phyloP scores from a whole-genome alignment of 2,797 vertebrate genomes.

The Erpetoichthys calabaricus region DNA sequence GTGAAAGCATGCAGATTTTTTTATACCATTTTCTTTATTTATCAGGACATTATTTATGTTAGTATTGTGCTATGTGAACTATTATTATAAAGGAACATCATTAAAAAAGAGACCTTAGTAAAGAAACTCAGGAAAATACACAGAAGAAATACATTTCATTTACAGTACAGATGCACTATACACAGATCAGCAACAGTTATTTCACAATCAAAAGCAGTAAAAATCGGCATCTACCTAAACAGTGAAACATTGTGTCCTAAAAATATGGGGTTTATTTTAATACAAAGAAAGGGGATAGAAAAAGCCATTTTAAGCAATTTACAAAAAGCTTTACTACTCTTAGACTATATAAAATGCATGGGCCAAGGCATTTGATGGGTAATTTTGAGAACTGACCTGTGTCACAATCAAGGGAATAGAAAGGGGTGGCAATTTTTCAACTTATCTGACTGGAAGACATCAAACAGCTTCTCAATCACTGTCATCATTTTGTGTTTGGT shows the following conservation, averaged over 20 bases:
- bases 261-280: constrained; percentile 38
- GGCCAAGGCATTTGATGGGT: neutral
- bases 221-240: constrained; percentile 54
- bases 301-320: constrained; percentile 28
- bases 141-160: constrained; percentile 66
- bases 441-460: too few relatives aligned
- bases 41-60: constrained; percentile 55
- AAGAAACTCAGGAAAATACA: constrained; percentile 61
- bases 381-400: neutral
- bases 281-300: constrained; percentile 34
- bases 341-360: neutral
- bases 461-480: too few relatives aligned
- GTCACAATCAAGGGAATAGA: too few relatives aligned
- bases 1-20: constrained; percentile 66
- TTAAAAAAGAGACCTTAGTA: constrained; percentile 46
- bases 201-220: constrained; percentile 59
- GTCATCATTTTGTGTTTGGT: too few relatives aligned
- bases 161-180: constrained; percentile 77
- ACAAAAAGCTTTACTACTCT: constrained; percentile 7
- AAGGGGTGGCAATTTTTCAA: too few relatives aligned
- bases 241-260: constrained; percentile 33
- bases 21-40: constrained; percentile 40
- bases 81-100: constrained; percentile 48
- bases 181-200: constrained; percentile 59
- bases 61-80: constrained; percentile 51